Evolutionary conservation across 2,888 invertebrate genomes (phyloP).

Genomic region (Troglohyphantes excavatus): DNA sequence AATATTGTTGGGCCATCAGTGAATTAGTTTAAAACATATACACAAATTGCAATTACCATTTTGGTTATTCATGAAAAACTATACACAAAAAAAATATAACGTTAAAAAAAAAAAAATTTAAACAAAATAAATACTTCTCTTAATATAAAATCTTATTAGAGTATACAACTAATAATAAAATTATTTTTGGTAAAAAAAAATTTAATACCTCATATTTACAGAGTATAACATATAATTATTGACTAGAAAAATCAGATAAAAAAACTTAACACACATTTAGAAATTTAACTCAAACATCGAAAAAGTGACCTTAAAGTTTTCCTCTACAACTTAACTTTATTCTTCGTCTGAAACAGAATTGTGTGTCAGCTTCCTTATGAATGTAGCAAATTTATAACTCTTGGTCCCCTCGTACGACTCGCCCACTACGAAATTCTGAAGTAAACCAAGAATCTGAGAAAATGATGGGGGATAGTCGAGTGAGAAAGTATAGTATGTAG

Average conservation of each 20-base stretch:
- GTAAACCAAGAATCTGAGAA: slow-evolving; percentile 65
- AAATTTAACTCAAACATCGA: too few species aligned
- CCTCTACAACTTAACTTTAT: not conserved
- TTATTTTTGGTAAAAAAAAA: not conserved
- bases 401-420: slow-evolving; percentile 61
- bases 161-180: too few species aligned
- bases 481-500: slow-evolving; percentile 65
- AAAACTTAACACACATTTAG: not conserved
- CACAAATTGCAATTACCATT: too few species aligned
- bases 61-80: too few species aligned
- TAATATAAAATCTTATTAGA: too few species aligned
- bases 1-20: too few species aligned
- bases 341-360: slow-evolving; percentile 37
- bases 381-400: slow-evolving; percentile 51
- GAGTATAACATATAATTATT: not conserved
- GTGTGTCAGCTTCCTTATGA: slow-evolving; percentile 42
- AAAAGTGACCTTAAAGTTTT: not conserved
- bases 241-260: not conserved
- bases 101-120: too few species aligned
- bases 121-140: too few species aligned
- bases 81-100: too few species aligned
- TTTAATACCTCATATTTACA: not conserved
- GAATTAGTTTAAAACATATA: too few species aligned
- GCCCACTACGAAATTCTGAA: slow-evolving; percentile 68
- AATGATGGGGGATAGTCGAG: slow-evolving; percentile 69